phyloP scores from a whole-genome alignment of 2,888 invertebrate genomes.

The Pollenia griseotomentosa region DNA sequence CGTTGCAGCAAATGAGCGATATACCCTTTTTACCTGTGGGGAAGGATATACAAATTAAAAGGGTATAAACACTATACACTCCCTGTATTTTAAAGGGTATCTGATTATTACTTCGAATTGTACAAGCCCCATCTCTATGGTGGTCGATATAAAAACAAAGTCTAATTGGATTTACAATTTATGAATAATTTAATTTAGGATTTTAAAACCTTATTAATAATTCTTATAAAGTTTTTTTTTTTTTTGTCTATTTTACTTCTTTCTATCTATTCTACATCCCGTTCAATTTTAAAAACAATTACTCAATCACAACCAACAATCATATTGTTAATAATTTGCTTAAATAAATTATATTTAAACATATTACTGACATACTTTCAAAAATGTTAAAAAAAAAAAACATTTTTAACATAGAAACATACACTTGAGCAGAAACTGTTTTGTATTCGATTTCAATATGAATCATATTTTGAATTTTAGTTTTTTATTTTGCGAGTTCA shows the following conservation, averaged over 20 bases:
- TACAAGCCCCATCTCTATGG: not conserved
- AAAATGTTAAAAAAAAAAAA: constrained; percentile 22
- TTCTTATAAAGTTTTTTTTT: not conserved
- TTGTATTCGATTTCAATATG: constrained; percentile 27
- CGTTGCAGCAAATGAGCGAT: too few relatives aligned
- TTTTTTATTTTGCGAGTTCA: constrained; percentile 41
- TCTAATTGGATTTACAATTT: not conserved
- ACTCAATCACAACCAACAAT: constrained; percentile 47
- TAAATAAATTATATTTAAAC: constrained; percentile 37
- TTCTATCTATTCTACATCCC: constrained; percentile 43
- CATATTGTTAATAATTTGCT: constrained; percentile 36
- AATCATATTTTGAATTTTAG: constrained; percentile 42
- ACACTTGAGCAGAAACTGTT: constrained; percentile 20
- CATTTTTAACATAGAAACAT: not conserved
- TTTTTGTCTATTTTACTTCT: not conserved
- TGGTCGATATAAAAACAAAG: not conserved
- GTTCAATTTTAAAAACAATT: constrained; percentile 38
- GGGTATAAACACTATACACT: too few relatives aligned
- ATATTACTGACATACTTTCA: constrained; percentile 67
- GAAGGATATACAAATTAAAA: too few relatives aligned
- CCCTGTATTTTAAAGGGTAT: too few relatives aligned
- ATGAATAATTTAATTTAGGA: constrained; percentile 22
- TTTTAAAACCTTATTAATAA: not conserved
- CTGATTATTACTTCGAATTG: not conserved
- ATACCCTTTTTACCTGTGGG: too few relatives aligned